Evolutionary conservation across 2,797 vertebrate species (phyloP).

Genomic region (Scyliorhinus canicula): DNA sequence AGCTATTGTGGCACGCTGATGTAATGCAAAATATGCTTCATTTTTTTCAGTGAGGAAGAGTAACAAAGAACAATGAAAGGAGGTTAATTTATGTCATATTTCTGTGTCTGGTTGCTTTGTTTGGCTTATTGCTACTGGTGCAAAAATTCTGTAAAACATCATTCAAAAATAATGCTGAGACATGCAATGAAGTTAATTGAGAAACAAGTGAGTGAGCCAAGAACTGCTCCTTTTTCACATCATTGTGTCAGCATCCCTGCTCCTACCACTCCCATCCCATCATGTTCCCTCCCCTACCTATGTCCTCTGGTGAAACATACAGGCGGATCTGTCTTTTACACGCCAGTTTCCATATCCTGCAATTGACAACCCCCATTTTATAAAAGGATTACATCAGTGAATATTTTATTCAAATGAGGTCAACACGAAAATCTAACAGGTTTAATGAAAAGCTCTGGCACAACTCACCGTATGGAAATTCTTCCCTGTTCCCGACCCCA

Average conservation of each 20-base stretch:
- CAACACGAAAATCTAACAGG: background rate
- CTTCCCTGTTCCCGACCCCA: background rate
- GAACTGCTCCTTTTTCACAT: background rate
- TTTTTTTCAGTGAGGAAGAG: background rate
- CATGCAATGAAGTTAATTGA: background rate
- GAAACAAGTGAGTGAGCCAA: background rate
- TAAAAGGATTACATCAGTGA: background rate
- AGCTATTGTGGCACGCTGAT: background rate
- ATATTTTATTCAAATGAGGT: background rate
- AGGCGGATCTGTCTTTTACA: background rate
- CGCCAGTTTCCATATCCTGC: background rate
- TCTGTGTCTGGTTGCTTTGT: background rate
- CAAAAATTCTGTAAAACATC: background rate
- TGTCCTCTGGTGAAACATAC: background rate
- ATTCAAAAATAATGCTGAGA: background rate
- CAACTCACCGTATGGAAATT: background rate
- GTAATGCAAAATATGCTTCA: background rate
- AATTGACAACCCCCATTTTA: background rate
- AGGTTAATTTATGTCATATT: background rate
- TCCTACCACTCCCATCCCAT: background rate
- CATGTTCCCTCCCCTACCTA: background rate
- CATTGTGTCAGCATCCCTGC: background rate
- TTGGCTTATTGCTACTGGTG: background rate
- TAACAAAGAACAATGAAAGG: background rate
- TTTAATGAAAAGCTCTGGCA: background rate